A percentile compares a stretch with the other conserved stretches of the same genome.
These are phyloP conservation scores for Xanthostigma xanthostigma DNA, from an alignment of 2,888 invertebrate species.

Conservation along the genomic window DNA sequence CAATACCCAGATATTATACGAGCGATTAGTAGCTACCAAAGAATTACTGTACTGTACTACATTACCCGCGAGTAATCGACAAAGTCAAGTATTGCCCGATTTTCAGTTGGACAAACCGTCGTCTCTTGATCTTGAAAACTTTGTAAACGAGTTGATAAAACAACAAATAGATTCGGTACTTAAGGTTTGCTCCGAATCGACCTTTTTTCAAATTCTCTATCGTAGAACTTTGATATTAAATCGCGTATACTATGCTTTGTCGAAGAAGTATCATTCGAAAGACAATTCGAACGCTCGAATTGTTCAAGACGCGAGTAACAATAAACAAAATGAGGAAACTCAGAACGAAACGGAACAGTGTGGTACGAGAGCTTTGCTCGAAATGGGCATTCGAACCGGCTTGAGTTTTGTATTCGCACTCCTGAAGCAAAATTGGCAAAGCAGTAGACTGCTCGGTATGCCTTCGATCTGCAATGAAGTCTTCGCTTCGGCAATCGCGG, in stretches of 20 bases:
- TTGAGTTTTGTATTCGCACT: constrained; percentile 41
- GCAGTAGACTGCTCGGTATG: constrained; percentile 24
- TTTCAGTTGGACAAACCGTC: constrained; percentile 35
- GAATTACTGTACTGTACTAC: constrained; percentile 28
- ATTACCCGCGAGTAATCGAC: constrained; percentile 5
- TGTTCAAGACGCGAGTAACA: constrained; percentile 1
- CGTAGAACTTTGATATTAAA: constrained; percentile 39
- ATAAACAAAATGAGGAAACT: constrained; percentile 7
- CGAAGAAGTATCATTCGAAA: constrained; percentile 36
- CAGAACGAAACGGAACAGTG: constrained; percentile 14
- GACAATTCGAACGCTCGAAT: constrained; percentile 20
- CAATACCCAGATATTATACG: constrained; percentile 35
- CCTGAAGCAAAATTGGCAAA: constrained; percentile 41
- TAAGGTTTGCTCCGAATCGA: constrained; percentile 37
- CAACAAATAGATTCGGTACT: constrained; percentile 37
- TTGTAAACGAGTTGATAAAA: constrained; percentile 33
- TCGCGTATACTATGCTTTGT: constrained; percentile 39
- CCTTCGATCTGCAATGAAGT: constrained; percentile 41
- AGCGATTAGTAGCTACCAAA: constrained; percentile 35
- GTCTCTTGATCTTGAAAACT: constrained; percentile 34
- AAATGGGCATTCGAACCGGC: constrained; percentile 45
- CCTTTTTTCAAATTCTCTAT: constrained; percentile 37
- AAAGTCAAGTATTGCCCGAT: constrained; percentile 30
- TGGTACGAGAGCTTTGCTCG: constrained; percentile 38
- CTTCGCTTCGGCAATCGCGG: constrained; percentile 36